Evolutionary conservation across 2,888 invertebrate species (phyloP), one percentile per base, ranked within the genome.

Genomic region (Halocaridina rubra): DNA sequence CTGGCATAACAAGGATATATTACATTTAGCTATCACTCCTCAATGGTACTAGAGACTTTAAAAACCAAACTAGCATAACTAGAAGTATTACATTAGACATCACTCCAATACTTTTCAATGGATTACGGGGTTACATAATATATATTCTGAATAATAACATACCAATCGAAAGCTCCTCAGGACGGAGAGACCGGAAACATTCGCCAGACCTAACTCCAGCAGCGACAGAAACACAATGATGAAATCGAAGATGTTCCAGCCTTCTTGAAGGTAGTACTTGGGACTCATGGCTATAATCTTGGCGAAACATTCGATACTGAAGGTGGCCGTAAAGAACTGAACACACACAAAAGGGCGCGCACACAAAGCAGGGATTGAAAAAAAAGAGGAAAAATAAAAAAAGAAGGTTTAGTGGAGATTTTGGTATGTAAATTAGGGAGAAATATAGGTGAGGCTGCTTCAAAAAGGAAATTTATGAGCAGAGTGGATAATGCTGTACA

Each of bases 181-280:
- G 88, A 98, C 98, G 90, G 98, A 98, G 91, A 98, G 94, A 91
- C 98, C 98, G 93, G 97, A 96, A 90, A 98, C 96, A 89, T 96
- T 96, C 92, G 96, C 96, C 90, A 98, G 93, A 90, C 96, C 95
- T 91, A 98, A 93, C 92, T 99, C 99, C 90, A 98, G 93, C 89
- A 98, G 93, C 89, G 98, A 98, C 90, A 99, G 94, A 89, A 97
- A 95, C 90, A 99, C 99, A 91, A 99, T 98, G 90, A 98, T 96
- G 92, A 98, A 97, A 93, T 99, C 98, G 92, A 99, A 99, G 91
- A 97, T 96, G 92, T 99, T 99, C 98, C 98, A 99, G 89, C 97
- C 97, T 92, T 98, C 98, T 93, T 97, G 97, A 93, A 99, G 98
- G 92, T 98, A 99, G 92, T 93, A 96, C 91, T 97, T 96, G 86